These are phyloP conservation scores for Latrodectus hesperus DNA, from an alignment of 2,888 invertebrate genomes.

Conservation along the genomic window DNA sequence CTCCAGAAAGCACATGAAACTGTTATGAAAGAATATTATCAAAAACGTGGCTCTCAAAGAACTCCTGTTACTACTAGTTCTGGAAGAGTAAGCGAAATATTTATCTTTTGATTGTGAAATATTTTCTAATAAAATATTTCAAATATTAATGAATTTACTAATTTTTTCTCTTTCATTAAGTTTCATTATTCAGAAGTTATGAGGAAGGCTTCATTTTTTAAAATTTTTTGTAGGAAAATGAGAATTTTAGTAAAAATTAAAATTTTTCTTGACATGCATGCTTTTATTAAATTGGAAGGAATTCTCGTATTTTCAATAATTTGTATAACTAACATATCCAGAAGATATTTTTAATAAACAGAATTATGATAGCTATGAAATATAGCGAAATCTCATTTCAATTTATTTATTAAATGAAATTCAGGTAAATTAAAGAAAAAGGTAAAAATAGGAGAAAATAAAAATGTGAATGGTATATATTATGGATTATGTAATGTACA, in stretches of 20 bases:
- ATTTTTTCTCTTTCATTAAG: no score
- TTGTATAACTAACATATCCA: no score
- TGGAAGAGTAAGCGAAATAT: slow-evolving; percentile 30
- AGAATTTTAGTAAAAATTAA: not conserved
- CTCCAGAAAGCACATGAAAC: slow-evolving; percentile 59
- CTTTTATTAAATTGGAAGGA: no score
- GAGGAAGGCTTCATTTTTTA: no score
- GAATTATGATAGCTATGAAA: not conserved
- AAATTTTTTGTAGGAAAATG: not conserved
- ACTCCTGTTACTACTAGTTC: slow-evolving; percentile 49
- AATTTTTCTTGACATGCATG: no score
- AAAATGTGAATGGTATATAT: not conserved
- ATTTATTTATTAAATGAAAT: not conserved
- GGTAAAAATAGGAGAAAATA: not conserved
- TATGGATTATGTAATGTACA: no score
- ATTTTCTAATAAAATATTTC: not conserved
- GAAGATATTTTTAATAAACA: no score
- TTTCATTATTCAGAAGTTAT: no score
- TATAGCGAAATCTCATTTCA: not conserved
- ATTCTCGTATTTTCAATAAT: no score
- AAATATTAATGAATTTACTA: not conserved
- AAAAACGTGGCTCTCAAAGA: slow-evolving; percentile 41
- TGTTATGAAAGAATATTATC: slow-evolving; percentile 56
- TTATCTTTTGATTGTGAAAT: not conserved
- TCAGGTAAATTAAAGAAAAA: not conserved